Evolutionary conservation across 2,113 vertebrate species (phyloP).

Genomic region (Thalassarche chlororhynchos): DNA sequence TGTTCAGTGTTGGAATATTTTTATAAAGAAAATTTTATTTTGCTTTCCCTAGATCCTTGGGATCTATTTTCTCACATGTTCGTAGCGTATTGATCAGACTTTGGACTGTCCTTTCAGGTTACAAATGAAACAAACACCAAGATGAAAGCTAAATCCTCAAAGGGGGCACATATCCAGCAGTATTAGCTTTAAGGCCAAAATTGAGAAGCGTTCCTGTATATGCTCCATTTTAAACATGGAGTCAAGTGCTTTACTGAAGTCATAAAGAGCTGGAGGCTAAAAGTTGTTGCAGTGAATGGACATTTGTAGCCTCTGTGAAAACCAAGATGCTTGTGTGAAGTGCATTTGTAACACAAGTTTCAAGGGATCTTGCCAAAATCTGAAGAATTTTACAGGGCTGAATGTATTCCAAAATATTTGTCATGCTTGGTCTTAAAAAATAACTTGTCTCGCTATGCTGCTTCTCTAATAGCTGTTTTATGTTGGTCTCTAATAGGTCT

Average conservation of each 20-base stretch:
- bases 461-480: neutral
- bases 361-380: neutral
- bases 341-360: neutral
- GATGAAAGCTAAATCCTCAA: neutral
- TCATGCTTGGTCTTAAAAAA: neutral
- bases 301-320: neutral
- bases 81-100: neutral
- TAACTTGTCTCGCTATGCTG: neutral
- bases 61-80: neutral
- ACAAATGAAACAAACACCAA: neutral
- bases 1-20: neutral
- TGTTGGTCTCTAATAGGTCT: rapidly evolving
- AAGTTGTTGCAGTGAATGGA: neutral
- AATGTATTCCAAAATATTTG: neutral
- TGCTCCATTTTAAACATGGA: neutral
- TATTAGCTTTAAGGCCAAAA: neutral
- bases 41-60: neutral
- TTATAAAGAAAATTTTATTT: neutral
- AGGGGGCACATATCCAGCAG: neutral
- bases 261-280: neutral
- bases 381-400: neutral
- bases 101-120: neutral
- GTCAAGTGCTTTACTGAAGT: neutral
- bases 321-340: neutral
- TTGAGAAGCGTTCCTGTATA: neutral